Conservation (phyloP, 2,113 vertebrate species). For the Equus quagga region DNA sequence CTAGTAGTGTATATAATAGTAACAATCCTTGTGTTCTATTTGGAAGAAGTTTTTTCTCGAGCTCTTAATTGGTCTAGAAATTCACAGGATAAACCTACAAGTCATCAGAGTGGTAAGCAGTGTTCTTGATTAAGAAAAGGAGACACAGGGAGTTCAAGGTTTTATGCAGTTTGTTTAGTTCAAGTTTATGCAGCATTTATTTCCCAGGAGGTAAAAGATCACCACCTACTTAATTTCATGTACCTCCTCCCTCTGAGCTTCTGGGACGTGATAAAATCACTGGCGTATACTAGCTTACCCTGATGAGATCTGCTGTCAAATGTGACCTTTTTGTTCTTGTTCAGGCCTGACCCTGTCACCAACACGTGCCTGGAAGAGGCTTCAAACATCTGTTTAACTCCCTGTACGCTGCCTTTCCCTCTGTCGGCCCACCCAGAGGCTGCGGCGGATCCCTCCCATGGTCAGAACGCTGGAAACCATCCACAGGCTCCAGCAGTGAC, state of each 20-base stretch:
- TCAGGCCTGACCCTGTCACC: background rate
- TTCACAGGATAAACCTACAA: background rate
- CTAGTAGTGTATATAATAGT: background rate
- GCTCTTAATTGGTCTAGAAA: slow-evolving; percentile 23
- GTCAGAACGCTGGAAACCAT: background rate
- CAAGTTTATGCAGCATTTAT: slow-evolving; percentile 6
- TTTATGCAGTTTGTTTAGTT: slow-evolving; percentile 30
- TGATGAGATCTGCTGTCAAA: background rate
- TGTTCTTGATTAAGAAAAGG: slow-evolving; percentile 54
- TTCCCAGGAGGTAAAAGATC: background rate
- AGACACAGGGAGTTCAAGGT: background rate
- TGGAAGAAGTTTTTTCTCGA: slow-evolving; percentile 16
- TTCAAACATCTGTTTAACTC: background rate
- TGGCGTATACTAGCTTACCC: background rate
- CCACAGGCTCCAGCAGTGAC: background rate
- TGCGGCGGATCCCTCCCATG: background rate
- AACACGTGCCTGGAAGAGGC: background rate
- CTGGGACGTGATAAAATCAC: background rate
- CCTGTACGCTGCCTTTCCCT: background rate
- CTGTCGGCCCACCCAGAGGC: background rate
- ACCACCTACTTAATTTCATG: background rate
- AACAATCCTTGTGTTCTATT: background rate
- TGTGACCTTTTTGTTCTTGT: background rate
- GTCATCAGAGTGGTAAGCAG: background rate
- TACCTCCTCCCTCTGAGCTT: background rate